phyloP scores from a whole-genome alignment of 2,797 vertebrate genomes.

The Acridotheres tristis region DNA sequence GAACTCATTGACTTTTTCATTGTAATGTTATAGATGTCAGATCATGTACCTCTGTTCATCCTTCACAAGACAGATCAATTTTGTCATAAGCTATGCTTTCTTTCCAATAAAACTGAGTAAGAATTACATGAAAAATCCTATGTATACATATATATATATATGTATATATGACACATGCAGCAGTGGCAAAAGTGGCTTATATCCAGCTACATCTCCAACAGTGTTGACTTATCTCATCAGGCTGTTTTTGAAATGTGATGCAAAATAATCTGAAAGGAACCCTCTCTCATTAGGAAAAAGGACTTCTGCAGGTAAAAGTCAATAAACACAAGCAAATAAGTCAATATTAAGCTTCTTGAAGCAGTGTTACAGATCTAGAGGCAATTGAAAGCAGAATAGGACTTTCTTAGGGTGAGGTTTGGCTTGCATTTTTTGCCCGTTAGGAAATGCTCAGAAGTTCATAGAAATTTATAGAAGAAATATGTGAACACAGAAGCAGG shows the following conservation, averaged over 20 bases:
- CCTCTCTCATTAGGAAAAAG: not conserved
- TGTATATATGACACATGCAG: too few relatives aligned
- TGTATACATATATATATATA: rapidly evolving
- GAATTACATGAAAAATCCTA: not conserved
- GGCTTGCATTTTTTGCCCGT: not conserved
- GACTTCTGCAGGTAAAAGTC: not conserved
- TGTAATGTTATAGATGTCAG: not conserved
- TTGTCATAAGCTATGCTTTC: not conserved
- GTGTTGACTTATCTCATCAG: not conserved
- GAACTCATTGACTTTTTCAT: not conserved
- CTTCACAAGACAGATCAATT: not conserved
- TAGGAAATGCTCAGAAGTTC: not conserved
- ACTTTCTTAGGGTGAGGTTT: not conserved
- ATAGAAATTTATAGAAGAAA: too few relatives aligned
- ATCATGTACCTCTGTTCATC: not conserved
- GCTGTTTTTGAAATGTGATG: not conserved
- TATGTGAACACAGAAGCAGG: not conserved
- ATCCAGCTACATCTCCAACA: not conserved
- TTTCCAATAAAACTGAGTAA: not conserved
- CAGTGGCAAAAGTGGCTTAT: too few relatives aligned
- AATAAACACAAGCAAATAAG: not conserved
- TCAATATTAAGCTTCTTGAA: not conserved
- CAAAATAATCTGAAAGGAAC: not conserved
- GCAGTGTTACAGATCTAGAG: not conserved
- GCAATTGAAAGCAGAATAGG: not conserved